Base-by-base conservation (phyloP, 2,797 vertebrate species). In the Bufotes viridis region DNA sequence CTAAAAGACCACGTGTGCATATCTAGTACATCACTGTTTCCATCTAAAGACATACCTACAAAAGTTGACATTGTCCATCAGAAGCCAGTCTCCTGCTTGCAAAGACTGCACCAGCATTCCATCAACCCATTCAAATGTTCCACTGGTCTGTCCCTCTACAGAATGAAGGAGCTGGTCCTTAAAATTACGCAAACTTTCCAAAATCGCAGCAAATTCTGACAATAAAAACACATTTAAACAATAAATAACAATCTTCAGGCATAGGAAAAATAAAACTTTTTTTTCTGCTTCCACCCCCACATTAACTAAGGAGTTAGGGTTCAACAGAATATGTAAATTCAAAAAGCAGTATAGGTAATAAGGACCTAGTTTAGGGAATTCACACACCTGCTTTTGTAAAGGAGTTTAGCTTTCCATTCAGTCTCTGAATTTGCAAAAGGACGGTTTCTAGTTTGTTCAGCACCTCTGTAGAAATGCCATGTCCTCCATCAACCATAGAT, bases 1-100 rank as follows among this genome's bases (percentile, higher is more conserved):
- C 13, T 55, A 14, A 55, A 55, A 8, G 53, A 9, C 2, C 53
- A 7, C 13, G 17, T 60, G 63, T 65, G 22, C 9, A n/a, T 24
- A 65, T 24, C 2, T 65, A 9, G 1, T 65, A 65, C n/a, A 4
- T 22, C 18, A 61, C 18, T 2, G 22, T 26, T 69, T 26, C 10
- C 24, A 69, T 15, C 29, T 69, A 26, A 69, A 74, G 51, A 78
- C 75, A 55, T 78, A 78, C 98, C 97, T 98, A 97, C 98, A 99
- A 93, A 99, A 99, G 94, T 99, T 99, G 90, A 98, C 98, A 0
- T 99, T 99, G 94, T 99, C 98, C 98, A 99, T 98, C 82, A 99
- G 94, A 86, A 99, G 95, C 98, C 98, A 99, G 90, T 99, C 97
- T 17, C 98, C 98, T 24, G 96, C 95, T 67, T 96, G 97, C 87